Percentiles rank a stretch among this genome's conserved stretches.
These are phyloP conservation scores for Cyclura pinguis DNA, from an alignment of 2,797 vertebrate species.

Conservation along the genomic window DNA sequence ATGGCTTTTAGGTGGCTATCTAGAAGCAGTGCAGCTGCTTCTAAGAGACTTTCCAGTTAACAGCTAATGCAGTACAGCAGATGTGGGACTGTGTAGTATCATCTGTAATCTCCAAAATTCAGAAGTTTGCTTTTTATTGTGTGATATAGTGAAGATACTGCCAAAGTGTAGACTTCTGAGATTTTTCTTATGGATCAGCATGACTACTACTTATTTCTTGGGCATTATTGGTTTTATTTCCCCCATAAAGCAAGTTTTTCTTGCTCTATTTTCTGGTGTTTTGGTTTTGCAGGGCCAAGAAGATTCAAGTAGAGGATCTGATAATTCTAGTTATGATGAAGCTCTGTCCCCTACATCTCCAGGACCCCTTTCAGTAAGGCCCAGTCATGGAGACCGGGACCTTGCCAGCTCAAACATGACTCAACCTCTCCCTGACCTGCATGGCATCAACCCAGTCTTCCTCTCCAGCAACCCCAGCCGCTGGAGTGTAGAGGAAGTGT, in stretches of 20 bases:
- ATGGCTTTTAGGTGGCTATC: not conserved
- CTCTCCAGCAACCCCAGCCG: conserved; percentile 91
- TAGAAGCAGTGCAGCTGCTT: not conserved
- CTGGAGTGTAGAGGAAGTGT: conserved; percentile 97
- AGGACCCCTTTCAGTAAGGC: conserved; percentile 88
- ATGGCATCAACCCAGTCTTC: conserved; percentile 89
- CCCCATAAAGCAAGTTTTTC: conserved; percentile 7
- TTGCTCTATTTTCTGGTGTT: not conserved
- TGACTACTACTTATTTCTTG: not conserved
- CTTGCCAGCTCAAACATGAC: conserved; percentile 81
- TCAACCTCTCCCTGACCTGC: conserved; percentile 83
- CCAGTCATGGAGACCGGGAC: conserved; percentile 84
- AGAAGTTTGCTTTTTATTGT: not conserved
- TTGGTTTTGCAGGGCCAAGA: conserved; percentile 82
- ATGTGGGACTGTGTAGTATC: not conserved
- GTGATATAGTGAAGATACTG: not conserved
- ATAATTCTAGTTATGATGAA: conserved; percentile 93
- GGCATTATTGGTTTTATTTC: not conserved
- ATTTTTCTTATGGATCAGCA: not conserved
- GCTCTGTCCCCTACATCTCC: conserved; percentile 90
- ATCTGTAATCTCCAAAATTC: not conserved
- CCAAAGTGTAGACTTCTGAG: not conserved
- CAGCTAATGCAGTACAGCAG: not conserved
- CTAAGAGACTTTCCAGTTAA: not conserved
- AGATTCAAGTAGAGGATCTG: conserved; percentile 94